A percentile compares a stretch with the other conserved stretches of the same genome.
phyloP scores from a whole-genome alignment of 2,797 vertebrate species.

The Odontamblyopus rebecca region DNA sequence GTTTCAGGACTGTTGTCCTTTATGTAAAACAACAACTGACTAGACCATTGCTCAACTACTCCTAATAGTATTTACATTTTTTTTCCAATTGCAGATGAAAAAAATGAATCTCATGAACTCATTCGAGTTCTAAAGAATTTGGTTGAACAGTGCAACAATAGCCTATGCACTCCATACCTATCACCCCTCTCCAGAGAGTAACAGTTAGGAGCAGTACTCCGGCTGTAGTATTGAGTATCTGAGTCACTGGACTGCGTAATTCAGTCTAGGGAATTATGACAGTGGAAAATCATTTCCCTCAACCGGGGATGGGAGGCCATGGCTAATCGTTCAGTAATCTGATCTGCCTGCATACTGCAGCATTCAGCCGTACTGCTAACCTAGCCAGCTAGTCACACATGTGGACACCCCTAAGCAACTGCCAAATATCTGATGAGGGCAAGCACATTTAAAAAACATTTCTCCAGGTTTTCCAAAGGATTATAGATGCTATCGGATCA shows the following conservation, averaged over 20 bases:
- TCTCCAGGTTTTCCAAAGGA: constrained; percentile 74
- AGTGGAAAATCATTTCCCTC: constrained; percentile 79
- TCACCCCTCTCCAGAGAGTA: constrained; percentile 53
- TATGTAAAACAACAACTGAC: constrained; percentile 5
- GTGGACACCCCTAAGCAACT: constrained; percentile 60
- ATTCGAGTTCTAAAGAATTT: constrained; percentile 31
- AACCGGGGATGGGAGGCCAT: constrained; percentile 71
- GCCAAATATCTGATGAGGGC: constrained; percentile 69
- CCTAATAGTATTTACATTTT: not conserved
- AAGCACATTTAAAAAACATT: constrained; percentile 61
- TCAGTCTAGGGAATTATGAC: constrained; percentile 78
- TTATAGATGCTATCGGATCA: constrained; percentile 74
- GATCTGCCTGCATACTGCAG: constrained; percentile 75
- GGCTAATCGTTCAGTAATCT: constrained; percentile 81
- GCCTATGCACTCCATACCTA: constrained; percentile 31
- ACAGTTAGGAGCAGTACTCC: constrained; percentile 54
- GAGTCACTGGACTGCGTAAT: constrained; percentile 72
- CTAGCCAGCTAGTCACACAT: constrained; percentile 68
- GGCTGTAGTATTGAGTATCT: constrained; percentile 63
- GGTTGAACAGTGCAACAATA: constrained; percentile 27
- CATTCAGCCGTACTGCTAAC: constrained; percentile 60
- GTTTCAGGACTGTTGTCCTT: constrained; percentile 38
- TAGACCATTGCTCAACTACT: not conserved
- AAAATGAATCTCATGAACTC: not conserved
- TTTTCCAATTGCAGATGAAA: not conserved